Percentiles rank a stretch among this genome's conserved stretches.
phyloP scores from a whole-genome alignment of 2,888 invertebrate genomes.

The Smittia sp. region DNA sequence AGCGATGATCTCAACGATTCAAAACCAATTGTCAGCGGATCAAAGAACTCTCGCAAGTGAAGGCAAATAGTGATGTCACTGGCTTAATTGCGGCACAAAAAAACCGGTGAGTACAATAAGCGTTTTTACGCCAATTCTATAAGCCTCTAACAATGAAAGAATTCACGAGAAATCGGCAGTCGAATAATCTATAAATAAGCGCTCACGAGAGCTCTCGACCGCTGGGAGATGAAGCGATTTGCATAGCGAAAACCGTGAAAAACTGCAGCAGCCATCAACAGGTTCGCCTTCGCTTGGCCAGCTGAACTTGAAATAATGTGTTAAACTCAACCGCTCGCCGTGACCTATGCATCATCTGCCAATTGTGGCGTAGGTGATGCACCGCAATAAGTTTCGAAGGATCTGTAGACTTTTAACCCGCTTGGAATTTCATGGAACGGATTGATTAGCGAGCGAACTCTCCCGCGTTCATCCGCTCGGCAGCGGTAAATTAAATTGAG shows the following conservation, averaged over 20 bases:
- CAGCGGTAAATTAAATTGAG: background rate
- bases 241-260: background rate
- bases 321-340: background rate
- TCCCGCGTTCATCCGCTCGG: background rate
- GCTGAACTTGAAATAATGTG: constrained; percentile 4
- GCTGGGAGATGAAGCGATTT: too few relatives aligned
- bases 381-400: background rate
- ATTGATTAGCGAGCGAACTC: background rate
- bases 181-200: constrained; percentile 4
- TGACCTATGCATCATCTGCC: constrained; percentile 23
- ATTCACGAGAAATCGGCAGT: background rate
- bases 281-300: background rate
- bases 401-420: constrained; percentile 7
- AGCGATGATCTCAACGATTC: background rate
- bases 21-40: background rate
- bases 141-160: background rate
- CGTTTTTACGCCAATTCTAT: background rate
- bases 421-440: background rate
- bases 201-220: background rate
- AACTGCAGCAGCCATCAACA: background rate
- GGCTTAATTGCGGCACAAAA: constrained; percentile 7
- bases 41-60: constrained; percentile 14
- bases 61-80: constrained; percentile 23
- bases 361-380: background rate
- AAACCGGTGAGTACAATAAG: background rate